These are phyloP conservation scores for Andricus grossulariae DNA, from an alignment of 1,140 invertebrate genomes.

Conservation along the genomic window DNA sequence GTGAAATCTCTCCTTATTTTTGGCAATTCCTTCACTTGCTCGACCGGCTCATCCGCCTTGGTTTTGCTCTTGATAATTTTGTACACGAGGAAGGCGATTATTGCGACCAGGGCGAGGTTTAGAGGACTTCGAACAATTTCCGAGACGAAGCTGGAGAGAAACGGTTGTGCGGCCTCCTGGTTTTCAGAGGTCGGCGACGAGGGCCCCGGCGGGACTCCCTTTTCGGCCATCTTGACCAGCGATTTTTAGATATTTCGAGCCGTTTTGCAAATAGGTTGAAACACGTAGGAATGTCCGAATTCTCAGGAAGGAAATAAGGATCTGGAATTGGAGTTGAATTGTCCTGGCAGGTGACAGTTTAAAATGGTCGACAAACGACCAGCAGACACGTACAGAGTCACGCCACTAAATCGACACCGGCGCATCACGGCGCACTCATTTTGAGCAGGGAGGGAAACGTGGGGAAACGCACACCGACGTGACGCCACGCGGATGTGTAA, in stretches of 20 bases:
- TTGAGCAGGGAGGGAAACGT: no score
- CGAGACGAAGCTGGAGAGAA: constrained; percentile 76
- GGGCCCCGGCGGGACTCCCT: constrained; percentile 48
- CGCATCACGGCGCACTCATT: no score
- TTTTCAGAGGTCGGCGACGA: constrained; percentile 46
- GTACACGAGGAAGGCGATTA: constrained; percentile 89
- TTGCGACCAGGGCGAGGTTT: constrained; percentile 84
- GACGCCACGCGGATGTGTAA: no score
- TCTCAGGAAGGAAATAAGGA: background rate
- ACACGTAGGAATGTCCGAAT: background rate
- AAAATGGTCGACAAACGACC: background rate
- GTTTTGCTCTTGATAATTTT: constrained; percentile 86
- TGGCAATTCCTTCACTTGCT: constrained; percentile 80
- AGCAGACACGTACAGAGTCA: background rate
- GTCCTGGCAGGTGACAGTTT: no score
- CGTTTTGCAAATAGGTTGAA: background rate
- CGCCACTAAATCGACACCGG: no score
- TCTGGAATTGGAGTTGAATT: background rate
- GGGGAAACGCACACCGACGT: no score
- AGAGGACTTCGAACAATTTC: constrained; percentile 87
- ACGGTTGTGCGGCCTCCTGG: constrained; percentile 45
- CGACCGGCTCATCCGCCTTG: constrained; percentile 74
- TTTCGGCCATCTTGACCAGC: constrained; percentile 70
- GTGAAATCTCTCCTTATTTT: constrained; percentile 95
- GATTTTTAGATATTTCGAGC: background rate